Evolutionary conservation across 2,888 invertebrate genomes (phyloP), one percentile per base, ranked within the genome.

Genomic region (Parelbella ahira): DNA sequence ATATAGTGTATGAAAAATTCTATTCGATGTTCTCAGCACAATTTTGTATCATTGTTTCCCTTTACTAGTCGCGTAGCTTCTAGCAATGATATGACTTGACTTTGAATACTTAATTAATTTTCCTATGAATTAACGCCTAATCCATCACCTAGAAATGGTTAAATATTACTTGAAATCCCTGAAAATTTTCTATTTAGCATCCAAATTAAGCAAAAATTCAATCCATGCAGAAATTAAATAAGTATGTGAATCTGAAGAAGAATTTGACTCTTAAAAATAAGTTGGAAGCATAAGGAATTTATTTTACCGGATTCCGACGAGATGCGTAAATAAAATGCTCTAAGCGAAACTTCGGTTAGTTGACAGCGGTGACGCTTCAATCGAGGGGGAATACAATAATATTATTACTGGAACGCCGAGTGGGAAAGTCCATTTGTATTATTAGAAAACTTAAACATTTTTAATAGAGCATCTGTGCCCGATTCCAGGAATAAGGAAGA

Each of bases 371-470:
- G 57, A 61, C 50, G 52, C 50, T 58, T 53, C 51, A 54, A 54
- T 54, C 50, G 56, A 47, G 53, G 58, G 6, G 62, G 61, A 56
- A 60, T 56, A 58, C 57, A 63, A 71, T 66, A 73, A 74, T 74
- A 70, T 66, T 70, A 66, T 68, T 63, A 63, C 57, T 58, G 52
- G 53, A 46, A 52, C 50, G 56, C 48, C 53, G 53, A 65, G 58
- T 63, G 60, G 60, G 58, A 63, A 63, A 59, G 58, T 63, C 64
- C 70, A 69, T 72, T 70, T 68, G 64, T 60, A 49, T 67, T 69
- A 68, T 70, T 67, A 67, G 55, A 68, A 63, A 67, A 58, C 60
- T 58, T 58, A 56, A 56, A 51, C 23, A 52, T 56, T 50, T 50
- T 51, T 44, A 38, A 44, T 44, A 58, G 50, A 53, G 53, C 56